Percentiles rank a stretch among this genome's conserved stretches.
Evolutionary conservation across 2,797 vertebrate genomes (phyloP).

Genomic region (Cuniculus paca): DNA sequence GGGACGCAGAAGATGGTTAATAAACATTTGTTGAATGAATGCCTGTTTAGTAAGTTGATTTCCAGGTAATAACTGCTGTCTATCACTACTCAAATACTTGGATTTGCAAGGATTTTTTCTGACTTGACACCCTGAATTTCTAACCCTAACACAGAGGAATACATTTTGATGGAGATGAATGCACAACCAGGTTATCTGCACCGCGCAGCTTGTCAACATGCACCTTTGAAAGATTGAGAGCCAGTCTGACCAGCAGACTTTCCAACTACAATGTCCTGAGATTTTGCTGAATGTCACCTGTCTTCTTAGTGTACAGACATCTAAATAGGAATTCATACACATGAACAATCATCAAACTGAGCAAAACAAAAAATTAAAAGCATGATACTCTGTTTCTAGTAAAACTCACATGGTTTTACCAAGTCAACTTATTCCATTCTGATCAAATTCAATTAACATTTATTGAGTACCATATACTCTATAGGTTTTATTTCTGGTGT

Average conservation of each 20-base stretch:
- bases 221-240: background rate
- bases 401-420: background rate
- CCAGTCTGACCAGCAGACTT: background rate
- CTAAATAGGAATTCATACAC: background rate
- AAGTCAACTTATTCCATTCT: background rate
- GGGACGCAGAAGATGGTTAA: background rate
- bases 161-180: background rate
- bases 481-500: background rate
- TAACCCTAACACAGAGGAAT: conserved; percentile 12
- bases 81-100: background rate
- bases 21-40: background rate
- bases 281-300: background rate
- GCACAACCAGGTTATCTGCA: background rate
- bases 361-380: conserved; percentile 28
- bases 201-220: background rate
- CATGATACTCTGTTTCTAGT: background rate
- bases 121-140: background rate
- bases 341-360: conserved; percentile 34
- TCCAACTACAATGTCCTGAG: background rate
- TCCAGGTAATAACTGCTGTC: background rate
- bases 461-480: background rate
- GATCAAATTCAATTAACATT: conserved; percentile 36
- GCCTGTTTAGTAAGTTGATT: background rate
- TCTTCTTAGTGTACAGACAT: conserved; percentile 36
- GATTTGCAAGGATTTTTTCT: conserved; percentile 49